phyloP scores from a whole-genome alignment of 2,888 invertebrate species.

The Choristoneura rosaceana region DNA sequence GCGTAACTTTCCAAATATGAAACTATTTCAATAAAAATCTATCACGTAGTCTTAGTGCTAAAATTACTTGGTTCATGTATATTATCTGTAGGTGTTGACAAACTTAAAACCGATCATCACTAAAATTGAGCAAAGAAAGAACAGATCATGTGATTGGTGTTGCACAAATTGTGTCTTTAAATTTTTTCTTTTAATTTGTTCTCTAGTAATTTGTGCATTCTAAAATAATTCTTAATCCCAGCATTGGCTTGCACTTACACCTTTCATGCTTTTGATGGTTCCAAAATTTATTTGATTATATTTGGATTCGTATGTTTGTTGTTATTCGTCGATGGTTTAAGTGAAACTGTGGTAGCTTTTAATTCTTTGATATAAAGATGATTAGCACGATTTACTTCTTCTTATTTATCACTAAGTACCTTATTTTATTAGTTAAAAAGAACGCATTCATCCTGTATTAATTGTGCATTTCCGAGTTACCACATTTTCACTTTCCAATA shows the following conservation, averaged over 20 bases:
- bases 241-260: constrained; percentile 83
- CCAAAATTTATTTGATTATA: constrained; percentile 52
- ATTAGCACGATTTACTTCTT: background rate
- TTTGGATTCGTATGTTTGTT: constrained; percentile 53
- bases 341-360: constrained; percentile 9
- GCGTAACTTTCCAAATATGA: background rate
- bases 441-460: background rate
- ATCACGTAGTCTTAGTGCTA: background rate
- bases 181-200: constrained; percentile 53
- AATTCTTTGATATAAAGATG: background rate
- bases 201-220: constrained; percentile 58
- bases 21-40: too few relatives aligned
- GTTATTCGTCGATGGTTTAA: constrained; percentile 15
- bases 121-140: constrained; percentile 55
- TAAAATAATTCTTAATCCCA: constrained; percentile 55
- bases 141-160: constrained; percentile 66
- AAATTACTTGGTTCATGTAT: too few relatives aligned
- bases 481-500: constrained; percentile 19
- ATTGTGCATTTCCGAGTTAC: background rate
- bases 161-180: constrained; percentile 68
- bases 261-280: constrained; percentile 70
- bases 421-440: background rate
- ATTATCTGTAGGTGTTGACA: background rate
- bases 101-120: constrained; percentile 48
- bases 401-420: background rate